phyloP scores from a whole-genome alignment of 2,113 vertebrate genomes.

The Empidonax alnorum region DNA sequence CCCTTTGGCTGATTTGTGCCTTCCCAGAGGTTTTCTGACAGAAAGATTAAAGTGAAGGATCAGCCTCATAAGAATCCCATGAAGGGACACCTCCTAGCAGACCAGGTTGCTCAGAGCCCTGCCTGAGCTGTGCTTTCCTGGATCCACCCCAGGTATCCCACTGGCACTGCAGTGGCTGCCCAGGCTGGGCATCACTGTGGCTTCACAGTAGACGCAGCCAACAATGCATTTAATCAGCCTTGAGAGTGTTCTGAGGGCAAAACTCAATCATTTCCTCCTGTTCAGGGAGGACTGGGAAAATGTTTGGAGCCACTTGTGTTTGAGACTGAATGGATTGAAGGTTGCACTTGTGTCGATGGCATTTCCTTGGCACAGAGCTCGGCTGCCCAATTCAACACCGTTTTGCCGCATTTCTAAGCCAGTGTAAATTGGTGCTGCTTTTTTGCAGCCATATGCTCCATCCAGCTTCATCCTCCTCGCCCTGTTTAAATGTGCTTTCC shows the following conservation, averaged over 20 bases:
- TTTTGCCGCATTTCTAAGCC: fast-evolving
- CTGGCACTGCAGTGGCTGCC: neutral
- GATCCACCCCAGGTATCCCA: neutral
- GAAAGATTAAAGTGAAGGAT: neutral
- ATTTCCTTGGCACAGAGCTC: neutral
- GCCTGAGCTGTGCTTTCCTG: neutral
- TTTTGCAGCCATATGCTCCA: neutral
- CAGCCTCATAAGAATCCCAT: neutral
- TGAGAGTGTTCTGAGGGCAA: neutral
- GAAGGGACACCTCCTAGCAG: neutral
- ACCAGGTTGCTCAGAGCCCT: neutral
- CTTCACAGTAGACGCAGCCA: neutral
- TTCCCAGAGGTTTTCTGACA: neutral
- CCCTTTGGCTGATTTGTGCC: neutral
- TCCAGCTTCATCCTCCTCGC: neutral
- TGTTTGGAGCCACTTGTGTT: neutral
- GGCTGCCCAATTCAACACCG: fast-evolving
- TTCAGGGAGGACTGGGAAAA: fast-evolving
- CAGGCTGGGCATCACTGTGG: neutral
- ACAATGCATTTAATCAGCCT: fast-evolving
- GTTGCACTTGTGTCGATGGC: fast-evolving
- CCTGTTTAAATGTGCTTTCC: neutral
- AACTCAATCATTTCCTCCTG: neutral
- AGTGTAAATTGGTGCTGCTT: neutral
- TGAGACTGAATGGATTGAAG: fast-evolving